These are phyloP conservation scores for Gymnocypris eckloni DNA, from an alignment of 2,797 vertebrate species.

Conservation along the genomic window DNA sequence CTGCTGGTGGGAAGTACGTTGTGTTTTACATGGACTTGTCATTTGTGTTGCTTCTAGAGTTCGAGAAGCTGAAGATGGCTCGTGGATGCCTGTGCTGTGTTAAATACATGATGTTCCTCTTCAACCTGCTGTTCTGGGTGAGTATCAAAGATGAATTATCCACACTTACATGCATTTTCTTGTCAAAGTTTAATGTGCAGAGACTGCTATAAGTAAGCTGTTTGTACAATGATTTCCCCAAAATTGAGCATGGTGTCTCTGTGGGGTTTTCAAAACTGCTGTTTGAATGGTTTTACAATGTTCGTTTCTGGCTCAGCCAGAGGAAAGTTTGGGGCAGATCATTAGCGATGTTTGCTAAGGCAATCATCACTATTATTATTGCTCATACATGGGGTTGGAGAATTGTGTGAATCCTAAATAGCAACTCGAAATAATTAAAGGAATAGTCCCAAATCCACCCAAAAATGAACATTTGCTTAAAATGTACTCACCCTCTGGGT, in stretches of 20 bases:
- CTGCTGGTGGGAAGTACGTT: conserved; percentile 85
- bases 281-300: not conserved
- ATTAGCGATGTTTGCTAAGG: not conserved
- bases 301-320: not conserved
- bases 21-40: conserved; percentile 91
- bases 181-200: not conserved
- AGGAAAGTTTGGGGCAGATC: not conserved
- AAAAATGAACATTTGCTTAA: too few species aligned
- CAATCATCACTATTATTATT: not conserved
- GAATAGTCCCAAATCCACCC: too few species aligned
- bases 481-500: too few species aligned
- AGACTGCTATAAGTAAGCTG: not conserved
- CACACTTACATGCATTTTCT: conserved; percentile 4
- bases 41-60: conserved; percentile 86
- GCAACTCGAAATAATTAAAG: not conserved
- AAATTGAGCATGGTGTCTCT: not conserved
- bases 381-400: not conserved
- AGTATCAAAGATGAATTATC: conserved; percentile 64
- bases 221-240: not conserved
- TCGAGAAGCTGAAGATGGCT: conserved; percentile 94
- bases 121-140: conserved; percentile 99
- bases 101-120: conserved; percentile 99
- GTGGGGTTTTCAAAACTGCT: not conserved
- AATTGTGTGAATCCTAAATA: not conserved
- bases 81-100: conserved; percentile 97